phyloP scores from a whole-genome alignment of 2,113 vertebrate species.

The Equus quagga region DNA sequence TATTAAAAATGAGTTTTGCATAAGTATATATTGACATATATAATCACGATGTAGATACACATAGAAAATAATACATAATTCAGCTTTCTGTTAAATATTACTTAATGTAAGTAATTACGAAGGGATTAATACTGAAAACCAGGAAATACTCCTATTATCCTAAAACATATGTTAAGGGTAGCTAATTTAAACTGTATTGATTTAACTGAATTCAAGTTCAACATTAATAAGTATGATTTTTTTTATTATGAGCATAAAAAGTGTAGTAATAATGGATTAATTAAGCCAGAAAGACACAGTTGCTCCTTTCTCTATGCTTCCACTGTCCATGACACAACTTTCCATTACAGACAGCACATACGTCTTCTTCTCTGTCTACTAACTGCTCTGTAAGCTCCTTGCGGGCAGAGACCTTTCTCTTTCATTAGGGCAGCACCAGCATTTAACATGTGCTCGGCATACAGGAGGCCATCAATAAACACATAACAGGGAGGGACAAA shows the following conservation, averaged over 20 bases:
- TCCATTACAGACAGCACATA: background rate
- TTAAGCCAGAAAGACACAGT: background rate
- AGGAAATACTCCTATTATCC: background rate
- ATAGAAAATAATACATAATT: conserved; percentile 24
- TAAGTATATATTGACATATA: background rate
- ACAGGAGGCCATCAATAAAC: background rate
- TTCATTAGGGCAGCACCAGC: background rate
- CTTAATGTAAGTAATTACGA: background rate
- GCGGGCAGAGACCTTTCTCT: background rate
- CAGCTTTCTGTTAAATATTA: background rate
- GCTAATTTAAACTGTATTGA: background rate
- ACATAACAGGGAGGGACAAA: background rate
- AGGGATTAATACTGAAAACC: background rate
- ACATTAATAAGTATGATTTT: background rate
- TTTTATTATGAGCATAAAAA: background rate
- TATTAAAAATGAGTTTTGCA: conserved; percentile 17
- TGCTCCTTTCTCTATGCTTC: background rate
- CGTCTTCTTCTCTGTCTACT: background rate
- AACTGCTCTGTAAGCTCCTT: background rate
- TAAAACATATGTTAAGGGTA: background rate
- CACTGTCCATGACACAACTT: background rate
- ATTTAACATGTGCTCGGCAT: background rate
- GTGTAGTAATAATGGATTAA: background rate
- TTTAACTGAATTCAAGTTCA: conserved; percentile 13
- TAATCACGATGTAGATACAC: background rate